These are phyloP conservation scores for Battus philenor DNA, from an alignment of 1,140 invertebrate genomes.

Conservation along the genomic window DNA sequence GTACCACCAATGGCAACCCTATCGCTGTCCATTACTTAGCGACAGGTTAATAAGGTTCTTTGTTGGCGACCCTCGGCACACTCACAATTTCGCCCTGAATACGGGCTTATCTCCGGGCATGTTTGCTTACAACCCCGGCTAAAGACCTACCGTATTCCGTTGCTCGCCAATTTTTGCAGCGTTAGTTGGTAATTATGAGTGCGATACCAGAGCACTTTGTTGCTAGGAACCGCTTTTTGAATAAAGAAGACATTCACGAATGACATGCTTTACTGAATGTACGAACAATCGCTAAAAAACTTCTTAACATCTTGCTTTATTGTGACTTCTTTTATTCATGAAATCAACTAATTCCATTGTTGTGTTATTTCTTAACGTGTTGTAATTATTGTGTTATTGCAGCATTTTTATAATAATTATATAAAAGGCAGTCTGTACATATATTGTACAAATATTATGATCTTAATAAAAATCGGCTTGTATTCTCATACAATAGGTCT, in stretches of 20 bases:
- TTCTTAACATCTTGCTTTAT: no score
- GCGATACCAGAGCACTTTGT: constrained; percentile 30
- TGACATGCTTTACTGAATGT: no score
- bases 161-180: constrained; percentile 53
- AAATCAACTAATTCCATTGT: no score
- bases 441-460: background rate
- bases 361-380: no score
- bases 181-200: constrained; percentile 57
- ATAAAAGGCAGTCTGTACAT: no score
- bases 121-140: constrained; percentile 47
- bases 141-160: constrained; percentile 40
- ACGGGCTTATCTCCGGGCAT: constrained; percentile 57
- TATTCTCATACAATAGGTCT: constrained; percentile 22
- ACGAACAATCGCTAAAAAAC: no score
- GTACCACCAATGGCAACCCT: constrained; percentile 33
- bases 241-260: constrained; percentile 18
- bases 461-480: constrained; percentile 21
- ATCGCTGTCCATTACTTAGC: constrained; percentile 62
- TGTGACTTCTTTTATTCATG: no score
- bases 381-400: no score
- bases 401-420: no score
- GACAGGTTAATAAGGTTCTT: constrained; percentile 68
- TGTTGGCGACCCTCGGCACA: constrained; percentile 44
- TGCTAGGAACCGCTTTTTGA: constrained; percentile 21
- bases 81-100: constrained; percentile 67